Base-by-base conservation (phyloP, 2,797 vertebrate genomes). In the Huso huso region DNA sequence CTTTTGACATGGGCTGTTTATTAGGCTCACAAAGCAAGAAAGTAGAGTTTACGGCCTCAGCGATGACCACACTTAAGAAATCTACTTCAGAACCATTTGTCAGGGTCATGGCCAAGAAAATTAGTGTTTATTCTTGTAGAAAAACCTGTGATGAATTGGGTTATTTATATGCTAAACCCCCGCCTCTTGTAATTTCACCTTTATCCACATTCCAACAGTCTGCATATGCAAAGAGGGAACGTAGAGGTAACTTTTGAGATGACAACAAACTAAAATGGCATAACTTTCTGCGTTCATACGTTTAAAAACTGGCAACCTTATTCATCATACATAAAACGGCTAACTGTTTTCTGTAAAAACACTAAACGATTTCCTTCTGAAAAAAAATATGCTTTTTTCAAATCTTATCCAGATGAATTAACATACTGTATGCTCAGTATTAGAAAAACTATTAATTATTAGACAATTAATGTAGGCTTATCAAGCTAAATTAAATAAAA, bases 111-210 rank as follows among this genome's bases (percentile, higher is more conserved):
- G 86, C 89, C 83, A 85, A 86, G 91, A 93, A 93, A 93, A 90
- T 90, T 88, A 87, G 89, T 88, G 91, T 93, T 94, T 94, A 92
- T 93, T 93, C 93, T 93, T 84, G 87, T 92, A 93, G 94, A 94
- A 95, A 90, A 82, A 84, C 85, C 62, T 65, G 84, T 95, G 94
- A 98, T 96, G 91, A 96, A 98, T 95, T 92, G 92, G 92, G 93
- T 95, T 93, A 96, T 96, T 93, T 95, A 94, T 95, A 96, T 96
- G 94, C 92, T 95, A 97, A 23, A 10, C 61, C 57, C 49, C 53
- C 69, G 70, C 66, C 15, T 52, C n/a, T 23, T 37, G 90, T 90
- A 75, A 89, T 91, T 89, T 88, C 78, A 78, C 82, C 83, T 76
- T 77, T 79, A 81, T 84, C 85, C 88, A 71, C 69, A 68, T 72